phyloP scores from a whole-genome alignment of 2,888 invertebrate genomes.

The Nycteola revayana region DNA sequence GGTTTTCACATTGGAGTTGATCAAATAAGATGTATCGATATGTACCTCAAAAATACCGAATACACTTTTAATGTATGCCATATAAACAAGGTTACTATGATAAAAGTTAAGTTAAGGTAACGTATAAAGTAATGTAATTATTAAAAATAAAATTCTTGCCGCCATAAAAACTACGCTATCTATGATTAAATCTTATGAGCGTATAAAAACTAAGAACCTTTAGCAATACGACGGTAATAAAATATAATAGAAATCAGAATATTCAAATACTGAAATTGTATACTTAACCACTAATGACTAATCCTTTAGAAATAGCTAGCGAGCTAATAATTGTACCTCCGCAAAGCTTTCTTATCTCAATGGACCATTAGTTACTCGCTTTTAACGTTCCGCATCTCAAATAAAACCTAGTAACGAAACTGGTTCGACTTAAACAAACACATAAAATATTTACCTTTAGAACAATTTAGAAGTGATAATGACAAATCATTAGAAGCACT shows the following conservation, averaged over 20 bases:
- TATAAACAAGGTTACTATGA: too few species aligned
- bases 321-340: constrained; percentile 41
- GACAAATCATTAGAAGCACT: constrained; percentile 18
- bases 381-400: constrained; percentile 52
- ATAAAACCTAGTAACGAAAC: constrained; percentile 47
- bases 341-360: constrained; percentile 62
- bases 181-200: too few species aligned
- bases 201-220: too few species aligned
- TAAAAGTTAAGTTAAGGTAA: too few species aligned
- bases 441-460: constrained; percentile 45
- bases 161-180: too few species aligned
- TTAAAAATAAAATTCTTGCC: too few species aligned
- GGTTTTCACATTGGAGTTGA: too few species aligned
- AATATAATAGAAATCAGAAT: neutral
- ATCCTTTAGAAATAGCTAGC: constrained; percentile 36
- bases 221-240: too few species aligned
- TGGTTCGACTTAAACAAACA: constrained; percentile 40
- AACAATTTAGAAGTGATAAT: constrained; percentile 23
- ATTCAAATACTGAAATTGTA: neutral
- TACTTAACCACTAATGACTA: constrained; percentile 23
- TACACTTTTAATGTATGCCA: too few species aligned
- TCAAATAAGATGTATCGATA: too few species aligned
- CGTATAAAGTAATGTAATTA: too few species aligned
- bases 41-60: too few species aligned
- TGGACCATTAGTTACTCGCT: constrained; percentile 63